Evolutionary conservation across 2,797 vertebrate genomes (phyloP), one percentile per base, ranked within the genome.

Genomic region (Chelon auratus): DNA sequence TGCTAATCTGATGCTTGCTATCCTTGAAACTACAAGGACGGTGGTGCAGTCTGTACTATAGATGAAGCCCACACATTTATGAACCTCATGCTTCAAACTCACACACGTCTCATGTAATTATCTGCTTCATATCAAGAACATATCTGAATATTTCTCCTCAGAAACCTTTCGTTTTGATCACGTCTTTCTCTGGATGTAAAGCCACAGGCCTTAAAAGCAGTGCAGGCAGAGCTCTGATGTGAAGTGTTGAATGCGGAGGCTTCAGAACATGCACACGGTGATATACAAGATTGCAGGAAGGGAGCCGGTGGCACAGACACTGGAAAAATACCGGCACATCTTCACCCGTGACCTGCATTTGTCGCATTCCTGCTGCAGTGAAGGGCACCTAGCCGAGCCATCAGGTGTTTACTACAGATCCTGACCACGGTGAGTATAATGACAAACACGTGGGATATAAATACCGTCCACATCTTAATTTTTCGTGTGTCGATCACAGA

Each of bases 261-360:
- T 87, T 76, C 40, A 51, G 80, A 89, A 73, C 68, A 83, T 61
- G 37, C 62, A 40, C 60, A 40, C 60, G 17, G 58, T 82, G 83
- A 86, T 75, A 82, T 55, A 58, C 66, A 80, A 80, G 81, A 78
- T 71, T 78, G 71, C 64, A 64, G 70, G 54, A 86, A 61, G 37
- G 47, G 64, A 78, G 66, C 63, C 45, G 51, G 80, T 79, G 82
- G 86, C 87, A 89, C 70, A 75, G 83, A 85, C 82, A 50, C 80
- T 92, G 91, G 91, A 93, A 94, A 93, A 91, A 93, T 92, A 93
- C 89, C 89, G 84, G 78, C 33, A 33, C 88, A 85, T 90, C 89
- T 92, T 92, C 80, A 81, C 86, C 90, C 85, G 62, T 93, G 93
- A 89, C 91, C 92, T 85, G 86, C 87, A 91, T 93, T 90, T 59